Percentiles rank a stretch among this genome's conserved stretches.
These are phyloP conservation scores for Trachelus tabidus DNA, from an alignment of 2,888 invertebrate genomes.

Conservation along the genomic window DNA sequence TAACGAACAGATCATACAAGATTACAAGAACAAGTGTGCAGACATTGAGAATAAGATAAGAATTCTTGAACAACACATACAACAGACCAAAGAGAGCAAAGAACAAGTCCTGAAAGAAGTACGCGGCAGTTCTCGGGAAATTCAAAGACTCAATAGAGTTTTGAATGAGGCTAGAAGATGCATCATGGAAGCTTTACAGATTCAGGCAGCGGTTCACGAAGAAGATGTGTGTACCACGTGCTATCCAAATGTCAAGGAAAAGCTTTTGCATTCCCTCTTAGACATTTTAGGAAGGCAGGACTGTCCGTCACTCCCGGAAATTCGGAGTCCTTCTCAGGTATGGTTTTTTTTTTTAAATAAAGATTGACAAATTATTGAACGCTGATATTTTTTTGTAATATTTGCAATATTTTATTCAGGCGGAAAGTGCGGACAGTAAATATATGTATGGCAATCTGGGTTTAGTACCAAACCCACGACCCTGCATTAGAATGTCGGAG, in stretches of 20 bases:
- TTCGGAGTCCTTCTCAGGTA: slow-evolving; percentile 6
- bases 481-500: slow-evolving; percentile 2
- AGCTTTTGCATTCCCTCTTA: slow-evolving; percentile 51
- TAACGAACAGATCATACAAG: slow-evolving; percentile 65
- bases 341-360: not conserved
- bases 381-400: not conserved
- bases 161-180: slow-evolving; percentile 69
- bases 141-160: slow-evolving; percentile 69
- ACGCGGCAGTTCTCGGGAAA: slow-evolving; percentile 68
- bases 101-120: slow-evolving; percentile 67
- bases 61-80: slow-evolving; percentile 70
- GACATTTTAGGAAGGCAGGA: slow-evolving; percentile 45
- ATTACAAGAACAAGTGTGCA: slow-evolving; percentile 49
- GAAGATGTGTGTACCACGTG: slow-evolving; percentile 43
- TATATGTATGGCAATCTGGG: slow-evolving; percentile 19
- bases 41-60: slow-evolving; percentile 45
- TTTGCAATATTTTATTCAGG: not conserved
- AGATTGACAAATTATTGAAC: not conserved
- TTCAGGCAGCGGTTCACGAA: slow-evolving; percentile 34
- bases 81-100: slow-evolving; percentile 68
- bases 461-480: slow-evolving; percentile 10
- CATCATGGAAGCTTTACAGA: slow-evolving; percentile 44
- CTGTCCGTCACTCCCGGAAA: slow-evolving; percentile 1
- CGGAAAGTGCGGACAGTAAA: slow-evolving; percentile 1
- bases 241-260: slow-evolving; percentile 44